Conservation (phyloP, 30 jellyfish, hydroid and myxozoan genomes). For the Rhopilema esculentum region DNA sequence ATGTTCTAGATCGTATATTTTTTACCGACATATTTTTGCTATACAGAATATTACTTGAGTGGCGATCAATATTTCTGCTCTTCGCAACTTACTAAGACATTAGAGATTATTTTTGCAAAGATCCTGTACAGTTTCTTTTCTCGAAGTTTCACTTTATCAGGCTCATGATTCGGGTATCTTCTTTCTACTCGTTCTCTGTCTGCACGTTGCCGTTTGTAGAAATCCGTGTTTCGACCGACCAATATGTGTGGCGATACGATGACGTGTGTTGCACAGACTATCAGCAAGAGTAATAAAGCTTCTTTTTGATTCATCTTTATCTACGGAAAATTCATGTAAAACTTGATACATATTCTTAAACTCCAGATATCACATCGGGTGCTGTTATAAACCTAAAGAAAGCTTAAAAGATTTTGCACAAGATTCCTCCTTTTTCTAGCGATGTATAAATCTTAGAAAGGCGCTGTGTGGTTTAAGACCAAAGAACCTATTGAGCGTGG, state of each 20-base stretch:
- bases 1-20: no score
- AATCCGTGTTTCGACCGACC: conserved; percentile 13
- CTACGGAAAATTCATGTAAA: background rate
- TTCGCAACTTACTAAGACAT: background rate
- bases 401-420: no score
- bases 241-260: conserved; percentile 16
- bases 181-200: background rate
- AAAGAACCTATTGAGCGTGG: no score
- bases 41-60: no score
- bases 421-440: no score
- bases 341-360: background rate
- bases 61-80: background rate
- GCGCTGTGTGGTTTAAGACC: no score
- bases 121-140: background rate
- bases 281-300: background rate
- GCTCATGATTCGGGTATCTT: background rate
- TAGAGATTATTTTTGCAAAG: background rate
- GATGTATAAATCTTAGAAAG: no score
- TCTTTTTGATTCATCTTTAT: conserved; percentile 3
- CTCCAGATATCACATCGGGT: no score
- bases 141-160: background rate
- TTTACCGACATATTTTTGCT: no score
- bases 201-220: background rate
- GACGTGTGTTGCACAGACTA: background rate
- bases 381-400: no score